phyloP scores from a whole-genome alignment of 2,113 vertebrate species.

The Platichthys flesus region DNA sequence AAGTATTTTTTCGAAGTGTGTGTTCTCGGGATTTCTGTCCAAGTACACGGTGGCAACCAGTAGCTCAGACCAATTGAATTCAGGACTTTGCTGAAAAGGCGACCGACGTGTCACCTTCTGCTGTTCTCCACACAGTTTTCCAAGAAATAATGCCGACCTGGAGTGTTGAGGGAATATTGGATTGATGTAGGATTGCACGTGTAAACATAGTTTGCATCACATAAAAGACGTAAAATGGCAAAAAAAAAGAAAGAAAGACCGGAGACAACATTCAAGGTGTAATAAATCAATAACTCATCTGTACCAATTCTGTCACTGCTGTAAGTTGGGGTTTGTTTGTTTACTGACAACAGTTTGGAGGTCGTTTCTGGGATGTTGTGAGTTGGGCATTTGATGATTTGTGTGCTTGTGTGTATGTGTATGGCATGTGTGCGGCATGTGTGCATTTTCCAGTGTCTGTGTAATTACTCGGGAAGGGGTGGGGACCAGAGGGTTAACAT shows the following conservation, averaged over 20 bases:
- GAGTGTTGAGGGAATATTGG: slow-evolving; percentile 48
- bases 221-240: slow-evolving; percentile 43
- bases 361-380: slow-evolving; percentile 73
- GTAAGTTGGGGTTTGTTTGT: slow-evolving; percentile 86
- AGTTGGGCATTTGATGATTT: slow-evolving; percentile 77
- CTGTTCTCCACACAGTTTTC: slow-evolving; percentile 53
- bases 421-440: slow-evolving; percentile 47
- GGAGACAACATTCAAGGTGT: slow-evolving; percentile 45
- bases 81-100: slow-evolving; percentile 46
- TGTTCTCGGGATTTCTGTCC: slow-evolving; percentile 37
- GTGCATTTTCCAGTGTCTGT: slow-evolving; percentile 69
- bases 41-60: slow-evolving; percentile 27
- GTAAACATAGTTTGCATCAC: slow-evolving; percentile 47
- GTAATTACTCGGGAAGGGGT: slow-evolving; percentile 58
- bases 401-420: slow-evolving; percentile 53
- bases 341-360: slow-evolving; percentile 77
- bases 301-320: slow-evolving; percentile 79
- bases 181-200: slow-evolving; percentile 46
- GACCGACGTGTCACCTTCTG: slow-evolving; percentile 17
- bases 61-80: slow-evolving; percentile 52
- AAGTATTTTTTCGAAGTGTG: slow-evolving; percentile 56
- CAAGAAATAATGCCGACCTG: slow-evolving; percentile 44
- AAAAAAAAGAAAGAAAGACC: slow-evolving; percentile 15
- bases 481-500: slow-evolving; percentile 67
- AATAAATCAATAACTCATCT: slow-evolving; percentile 62